Evolutionary conservation across 2,797 vertebrate genomes (phyloP).

Genomic region (Acrossocheilus fasciatus): DNA sequence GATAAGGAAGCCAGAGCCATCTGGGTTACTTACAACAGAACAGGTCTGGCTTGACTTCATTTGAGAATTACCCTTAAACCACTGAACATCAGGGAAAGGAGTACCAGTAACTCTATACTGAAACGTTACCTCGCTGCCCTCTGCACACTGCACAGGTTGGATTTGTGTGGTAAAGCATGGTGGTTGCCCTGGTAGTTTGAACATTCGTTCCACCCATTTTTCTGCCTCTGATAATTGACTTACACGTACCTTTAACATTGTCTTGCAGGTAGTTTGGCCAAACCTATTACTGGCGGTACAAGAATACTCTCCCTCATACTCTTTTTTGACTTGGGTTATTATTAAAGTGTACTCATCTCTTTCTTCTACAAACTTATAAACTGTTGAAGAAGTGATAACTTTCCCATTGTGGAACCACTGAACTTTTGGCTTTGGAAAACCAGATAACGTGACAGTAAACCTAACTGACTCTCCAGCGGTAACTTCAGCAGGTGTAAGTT

Average conservation of each 20-base stretch:
- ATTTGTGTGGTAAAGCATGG: constrained; percentile 81
- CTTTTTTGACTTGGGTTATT: constrained; percentile 80
- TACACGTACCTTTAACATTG: constrained; percentile 82
- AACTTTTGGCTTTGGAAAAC: constrained; percentile 86
- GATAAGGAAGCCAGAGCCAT: constrained; percentile 84
- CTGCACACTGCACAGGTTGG: constrained; percentile 74
- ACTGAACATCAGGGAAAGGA: constrained; percentile 81
- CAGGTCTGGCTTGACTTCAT: constrained; percentile 76
- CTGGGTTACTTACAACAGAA: constrained; percentile 76
- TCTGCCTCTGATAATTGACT: constrained; percentile 74
- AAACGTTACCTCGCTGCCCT: constrained; percentile 81
- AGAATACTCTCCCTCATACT: constrained; percentile 87
- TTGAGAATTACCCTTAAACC: constrained; percentile 84
- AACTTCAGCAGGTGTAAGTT: constrained; percentile 78
- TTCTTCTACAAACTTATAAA: constrained; percentile 84
- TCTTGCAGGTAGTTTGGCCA: constrained; percentile 82
- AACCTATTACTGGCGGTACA: constrained; percentile 86
- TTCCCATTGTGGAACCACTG: constrained; percentile 88
- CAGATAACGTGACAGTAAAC: constrained; percentile 84
- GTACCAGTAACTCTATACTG: constrained; percentile 80
- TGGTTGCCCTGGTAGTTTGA: constrained; percentile 77
- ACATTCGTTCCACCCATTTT: constrained; percentile 81
- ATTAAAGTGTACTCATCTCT: constrained; percentile 85
- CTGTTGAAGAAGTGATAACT: constrained; percentile 76
- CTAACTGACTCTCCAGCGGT: constrained; percentile 81